Evolutionary conservation across 2,797 vertebrate genomes (phyloP).

Genomic region (Diplodus puntazzo): DNA sequence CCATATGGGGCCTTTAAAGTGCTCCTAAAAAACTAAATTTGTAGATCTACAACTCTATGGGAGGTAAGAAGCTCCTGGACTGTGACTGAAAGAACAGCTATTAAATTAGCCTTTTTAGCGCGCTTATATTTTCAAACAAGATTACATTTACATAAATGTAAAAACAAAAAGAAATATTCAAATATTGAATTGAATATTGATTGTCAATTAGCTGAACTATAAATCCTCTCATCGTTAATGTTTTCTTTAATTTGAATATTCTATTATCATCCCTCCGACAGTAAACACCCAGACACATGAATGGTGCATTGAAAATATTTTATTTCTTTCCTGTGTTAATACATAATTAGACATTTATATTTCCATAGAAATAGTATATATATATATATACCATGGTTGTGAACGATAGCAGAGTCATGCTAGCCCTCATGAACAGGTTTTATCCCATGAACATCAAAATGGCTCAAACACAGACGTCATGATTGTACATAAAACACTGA

Average conservation of each 20-base stretch:
- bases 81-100: not conserved
- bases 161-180: not conserved
- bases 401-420: slow-evolving; percentile 85
- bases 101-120: too few relatives aligned
- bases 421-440: slow-evolving; percentile 86
- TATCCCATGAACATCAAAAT: slow-evolving; percentile 83
- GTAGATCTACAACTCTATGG: not conserved
- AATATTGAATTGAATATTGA: too few relatives aligned
- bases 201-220: not conserved
- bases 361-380: slow-evolving; percentile 85
- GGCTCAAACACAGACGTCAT: slow-evolving; percentile 80
- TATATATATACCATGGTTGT: slow-evolving; percentile 75
- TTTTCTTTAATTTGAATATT: not conserved
- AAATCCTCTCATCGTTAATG: not conserved
- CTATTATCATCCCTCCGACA: not conserved
- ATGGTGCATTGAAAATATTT: slow-evolving; percentile 86
- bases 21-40: too few relatives aligned
- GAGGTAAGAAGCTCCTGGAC: not conserved
- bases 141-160: not conserved
- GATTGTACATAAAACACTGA: slow-evolving; percentile 84
- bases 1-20: too few relatives aligned
- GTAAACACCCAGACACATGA: slow-evolving; percentile 28
- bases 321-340: slow-evolving; percentile 83
- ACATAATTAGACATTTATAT: slow-evolving; percentile 87
- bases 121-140: not conserved